Conservation (phyloP, 2,888 invertebrate species). For the Dugesia japonica region DNA sequence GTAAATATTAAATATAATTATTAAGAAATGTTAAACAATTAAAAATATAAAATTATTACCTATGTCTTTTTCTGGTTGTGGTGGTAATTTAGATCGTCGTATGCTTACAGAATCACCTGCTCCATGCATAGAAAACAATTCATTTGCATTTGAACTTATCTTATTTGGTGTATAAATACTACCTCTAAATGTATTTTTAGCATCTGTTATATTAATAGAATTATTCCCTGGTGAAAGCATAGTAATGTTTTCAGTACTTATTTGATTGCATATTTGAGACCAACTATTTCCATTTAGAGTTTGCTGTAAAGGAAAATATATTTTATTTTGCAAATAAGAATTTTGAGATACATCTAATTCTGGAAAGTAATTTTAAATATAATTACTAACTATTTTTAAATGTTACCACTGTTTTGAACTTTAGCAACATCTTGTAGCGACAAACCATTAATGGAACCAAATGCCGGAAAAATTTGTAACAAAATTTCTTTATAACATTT, state of each 20-base stretch:
- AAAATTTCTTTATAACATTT: slow-evolving; percentile 15
- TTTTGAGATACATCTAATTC: background rate
- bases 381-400: background rate
- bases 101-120: background rate
- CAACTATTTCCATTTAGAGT: slow-evolving; percentile 1
- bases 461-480: background rate
- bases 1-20: no score
- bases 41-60: background rate
- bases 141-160: background rate
- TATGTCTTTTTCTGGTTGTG: background rate
- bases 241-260: background rate
- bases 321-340: background rate
- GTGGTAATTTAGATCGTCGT: background rate
- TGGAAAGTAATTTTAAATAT: background rate
- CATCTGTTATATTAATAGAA: background rate
- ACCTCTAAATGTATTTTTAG: background rate
- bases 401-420: background rate
- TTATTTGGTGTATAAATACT: background rate
- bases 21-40: no score
- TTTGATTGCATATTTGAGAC: background rate
- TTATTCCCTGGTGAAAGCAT: background rate
- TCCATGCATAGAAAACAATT: slow-evolving; percentile 8
- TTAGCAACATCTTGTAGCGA: background rate
- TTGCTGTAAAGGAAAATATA: slow-evolving; percentile 8
- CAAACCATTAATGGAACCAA: background rate